A percentile compares a stretch with the other conserved stretches of the same genome.
These are phyloP conservation scores for Centroberyx gerrardi DNA, from an alignment of 2,797 vertebrate species.

Conservation along the genomic window DNA sequence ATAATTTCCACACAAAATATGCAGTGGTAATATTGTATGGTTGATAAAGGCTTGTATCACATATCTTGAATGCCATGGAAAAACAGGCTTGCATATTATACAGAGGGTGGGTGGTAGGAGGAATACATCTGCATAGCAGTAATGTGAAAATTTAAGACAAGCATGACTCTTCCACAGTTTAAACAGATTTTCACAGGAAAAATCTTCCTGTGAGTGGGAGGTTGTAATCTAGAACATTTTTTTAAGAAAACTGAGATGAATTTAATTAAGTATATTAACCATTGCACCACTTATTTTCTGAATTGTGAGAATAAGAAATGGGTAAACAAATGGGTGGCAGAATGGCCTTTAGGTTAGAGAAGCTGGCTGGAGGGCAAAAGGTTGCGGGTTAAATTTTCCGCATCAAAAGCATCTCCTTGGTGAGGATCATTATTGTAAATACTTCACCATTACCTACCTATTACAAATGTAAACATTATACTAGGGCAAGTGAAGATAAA, in stretches of 20 bases:
- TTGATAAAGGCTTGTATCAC: slow-evolving; percentile 50
- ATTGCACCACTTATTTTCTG: slow-evolving; percentile 24
- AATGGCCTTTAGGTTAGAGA: background rate
- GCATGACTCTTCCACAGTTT: slow-evolving; percentile 66
- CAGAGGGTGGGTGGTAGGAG: slow-evolving; percentile 68
- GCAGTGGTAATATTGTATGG: slow-evolving; percentile 26
- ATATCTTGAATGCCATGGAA: slow-evolving; percentile 57
- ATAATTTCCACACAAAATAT: slow-evolving; percentile 30
- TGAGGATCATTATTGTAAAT: background rate
- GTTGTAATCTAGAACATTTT: slow-evolving; percentile 52
- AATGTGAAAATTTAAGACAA: slow-evolving; percentile 68
- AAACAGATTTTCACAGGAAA: slow-evolving; percentile 65
- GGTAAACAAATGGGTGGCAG: slow-evolving; percentile 6
- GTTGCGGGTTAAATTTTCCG: background rate
- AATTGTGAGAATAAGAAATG: slow-evolving; percentile 41
- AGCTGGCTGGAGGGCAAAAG: background rate
- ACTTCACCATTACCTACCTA: background rate
- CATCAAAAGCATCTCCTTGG: background rate
- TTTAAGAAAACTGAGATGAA: slow-evolving; percentile 41
- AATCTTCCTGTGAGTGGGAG: slow-evolving; percentile 56
- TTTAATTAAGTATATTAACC: slow-evolving; percentile 40
- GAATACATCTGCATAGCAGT: slow-evolving; percentile 77
- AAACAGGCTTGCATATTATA: slow-evolving; percentile 62
- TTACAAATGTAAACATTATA: slow-evolving; percentile 22
- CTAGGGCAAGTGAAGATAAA: slow-evolving; percentile 43